A percentile compares a stretch with the other conserved stretches of the same genome.
These are phyloP conservation scores for Periophthalmodon schlosseri DNA, from an alignment of 2,113 vertebrate genomes.

Conservation along the genomic window DNA sequence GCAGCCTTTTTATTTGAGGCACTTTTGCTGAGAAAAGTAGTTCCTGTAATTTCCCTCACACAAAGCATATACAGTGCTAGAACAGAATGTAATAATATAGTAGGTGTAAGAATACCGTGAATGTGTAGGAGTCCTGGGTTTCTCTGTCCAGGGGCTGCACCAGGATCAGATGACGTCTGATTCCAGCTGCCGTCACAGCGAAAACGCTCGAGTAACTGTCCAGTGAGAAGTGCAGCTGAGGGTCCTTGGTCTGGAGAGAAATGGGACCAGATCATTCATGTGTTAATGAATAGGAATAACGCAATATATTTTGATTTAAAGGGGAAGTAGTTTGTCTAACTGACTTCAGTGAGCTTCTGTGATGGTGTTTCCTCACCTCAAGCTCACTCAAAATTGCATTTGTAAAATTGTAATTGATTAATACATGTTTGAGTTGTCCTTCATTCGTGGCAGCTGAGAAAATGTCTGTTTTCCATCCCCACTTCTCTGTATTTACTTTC, in stretches of 20 bases:
- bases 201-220: slow-evolving; percentile 85
- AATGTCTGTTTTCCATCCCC: too few relatives aligned
- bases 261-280: slow-evolving; percentile 17
- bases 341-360: too few relatives aligned
- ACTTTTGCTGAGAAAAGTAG: neutral
- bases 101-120: slow-evolving; percentile 79
- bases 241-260: slow-evolving; percentile 86
- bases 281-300: neutral
- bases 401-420: too few relatives aligned
- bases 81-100: neutral
- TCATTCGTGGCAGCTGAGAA: too few relatives aligned
- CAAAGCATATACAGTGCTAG: neutral
- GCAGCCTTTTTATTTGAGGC: neutral
- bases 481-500: too few relatives aligned
- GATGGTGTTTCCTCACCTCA: too few relatives aligned
- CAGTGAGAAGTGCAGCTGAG: slow-evolving; percentile 86
- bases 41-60: neutral
- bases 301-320: neutral
- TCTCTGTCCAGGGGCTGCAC: slow-evolving; percentile 92
- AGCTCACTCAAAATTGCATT: too few relatives aligned
- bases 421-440: too few relatives aligned
- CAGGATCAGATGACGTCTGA: slow-evolving; percentile 89
- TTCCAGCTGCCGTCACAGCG: slow-evolving; percentile 83
- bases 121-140: slow-evolving; percentile 86
- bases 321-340: too few relatives aligned